A percentile compares a stretch with the other conserved stretches of the same genome.
Evolutionary conservation across 2,113 vertebrate species (phyloP).

Genomic region (Candoia aspera): DNA sequence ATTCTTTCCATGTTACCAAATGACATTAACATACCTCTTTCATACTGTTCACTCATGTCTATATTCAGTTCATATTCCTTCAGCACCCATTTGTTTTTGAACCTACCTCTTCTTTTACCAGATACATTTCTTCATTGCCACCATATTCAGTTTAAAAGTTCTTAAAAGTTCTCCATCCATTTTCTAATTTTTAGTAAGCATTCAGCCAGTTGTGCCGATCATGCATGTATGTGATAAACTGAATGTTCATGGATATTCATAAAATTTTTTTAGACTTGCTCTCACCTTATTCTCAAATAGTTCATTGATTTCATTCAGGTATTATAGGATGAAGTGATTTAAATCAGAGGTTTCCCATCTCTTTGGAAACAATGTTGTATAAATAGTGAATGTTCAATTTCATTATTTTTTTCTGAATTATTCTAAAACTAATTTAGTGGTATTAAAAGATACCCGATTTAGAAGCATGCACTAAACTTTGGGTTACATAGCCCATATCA

Average conservation of each 20-base stretch:
- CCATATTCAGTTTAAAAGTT: not conserved
- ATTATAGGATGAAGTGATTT: not conserved
- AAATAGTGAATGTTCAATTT: not conserved
- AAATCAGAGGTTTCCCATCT: not conserved
- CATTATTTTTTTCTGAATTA: not conserved
- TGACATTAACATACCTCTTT: not conserved
- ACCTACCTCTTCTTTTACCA: not conserved
- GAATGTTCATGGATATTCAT: not conserved
- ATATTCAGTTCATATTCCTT: not conserved
- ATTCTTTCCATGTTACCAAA: not conserved
- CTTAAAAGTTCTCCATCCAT: not conserved
- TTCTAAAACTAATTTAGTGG: not conserved
- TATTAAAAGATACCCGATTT: not conserved
- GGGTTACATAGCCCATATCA: not conserved
- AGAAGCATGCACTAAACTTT: not conserved
- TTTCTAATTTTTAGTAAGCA: not conserved
- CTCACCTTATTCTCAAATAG: not conserved
- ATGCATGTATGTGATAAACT: not conserved
- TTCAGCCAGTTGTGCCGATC: not conserved
- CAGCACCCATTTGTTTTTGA: not conserved
- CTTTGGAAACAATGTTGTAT: not conserved
- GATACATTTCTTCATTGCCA: not conserved
- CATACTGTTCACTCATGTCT: not conserved
- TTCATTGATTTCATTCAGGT: not conserved
- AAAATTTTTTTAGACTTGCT: not conserved